A percentile compares a stretch with the other conserved stretches of the same genome.
These are phyloP conservation scores for Oxyscelio sp. DNA, from an alignment of 2,888 invertebrate species.

Conservation along the genomic window DNA sequence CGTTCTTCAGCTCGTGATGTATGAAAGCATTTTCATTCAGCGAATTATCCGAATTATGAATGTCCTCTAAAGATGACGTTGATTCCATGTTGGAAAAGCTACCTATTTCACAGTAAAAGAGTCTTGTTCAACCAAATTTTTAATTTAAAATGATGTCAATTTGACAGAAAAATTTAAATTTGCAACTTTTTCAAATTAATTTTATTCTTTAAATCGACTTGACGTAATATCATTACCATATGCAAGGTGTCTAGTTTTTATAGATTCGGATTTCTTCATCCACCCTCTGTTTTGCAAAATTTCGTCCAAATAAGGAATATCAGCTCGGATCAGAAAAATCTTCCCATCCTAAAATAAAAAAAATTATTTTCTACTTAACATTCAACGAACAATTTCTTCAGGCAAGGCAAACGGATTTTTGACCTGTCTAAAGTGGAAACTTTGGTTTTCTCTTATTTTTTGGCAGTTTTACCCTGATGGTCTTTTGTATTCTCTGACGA, in stretches of 20 bases:
- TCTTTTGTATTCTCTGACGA: no score
- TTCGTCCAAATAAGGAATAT: constrained; percentile 84
- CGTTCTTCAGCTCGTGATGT: constrained; percentile 32
- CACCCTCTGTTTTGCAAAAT: constrained; percentile 84
- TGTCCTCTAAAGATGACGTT: constrained; percentile 81
- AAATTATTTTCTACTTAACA: background rate
- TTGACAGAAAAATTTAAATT: no score
- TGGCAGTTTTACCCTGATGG: no score
- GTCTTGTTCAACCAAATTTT: no score
- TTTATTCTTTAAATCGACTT: no score
- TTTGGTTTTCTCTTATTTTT: no score
- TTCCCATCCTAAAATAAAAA: constrained; percentile 3
- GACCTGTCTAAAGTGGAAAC: no score
- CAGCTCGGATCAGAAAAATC: constrained; percentile 82
- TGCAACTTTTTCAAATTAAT: no score
- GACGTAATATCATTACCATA: no score
- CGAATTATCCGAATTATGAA: constrained; percentile 80
- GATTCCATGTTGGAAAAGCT: constrained; percentile 79
- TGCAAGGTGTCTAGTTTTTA: constrained; percentile 83
- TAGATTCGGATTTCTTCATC: constrained; percentile 85
- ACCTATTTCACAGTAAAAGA: no score
- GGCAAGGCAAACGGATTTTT: no score
- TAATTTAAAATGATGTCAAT: no score
- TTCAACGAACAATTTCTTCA: constrained; percentile 40
- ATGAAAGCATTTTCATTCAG: constrained; percentile 83